phyloP scores from a whole-genome alignment of 2,888 invertebrate genomes.

The Ectemnius cavifrons region DNA sequence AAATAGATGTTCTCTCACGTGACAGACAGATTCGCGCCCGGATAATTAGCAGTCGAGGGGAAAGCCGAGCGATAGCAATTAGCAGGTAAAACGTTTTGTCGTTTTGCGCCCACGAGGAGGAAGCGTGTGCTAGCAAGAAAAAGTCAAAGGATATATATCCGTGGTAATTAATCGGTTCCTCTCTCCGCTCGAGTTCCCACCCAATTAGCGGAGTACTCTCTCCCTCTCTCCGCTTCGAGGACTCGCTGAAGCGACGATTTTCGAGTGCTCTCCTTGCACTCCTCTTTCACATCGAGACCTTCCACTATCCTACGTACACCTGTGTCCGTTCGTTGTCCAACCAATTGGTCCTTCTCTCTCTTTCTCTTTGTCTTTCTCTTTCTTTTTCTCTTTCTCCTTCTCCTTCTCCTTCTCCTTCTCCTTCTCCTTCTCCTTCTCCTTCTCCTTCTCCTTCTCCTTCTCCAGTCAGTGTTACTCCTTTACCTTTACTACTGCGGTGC shows the following conservation, averaged over 20 bases:
- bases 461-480: too few species aligned
- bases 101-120: constrained; percentile 18
- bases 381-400: too few species aligned
- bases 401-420: background rate
- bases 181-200: constrained; percentile 30
- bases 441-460: background rate
- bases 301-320: background rate
- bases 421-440: background rate
- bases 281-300: background rate
- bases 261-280: constrained; percentile 16
- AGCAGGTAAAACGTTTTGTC: constrained; percentile 46
- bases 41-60: constrained; percentile 43
- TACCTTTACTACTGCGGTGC: too few species aligned
- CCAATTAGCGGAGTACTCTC: constrained; percentile 42
- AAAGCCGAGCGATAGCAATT: constrained; percentile 49
- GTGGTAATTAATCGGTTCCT: constrained; percentile 43
- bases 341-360: too few species aligned
- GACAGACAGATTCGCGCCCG: constrained; percentile 25
- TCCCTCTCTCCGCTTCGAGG: constrained; percentile 6
- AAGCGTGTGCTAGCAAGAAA: constrained; percentile 27
- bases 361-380: too few species aligned
- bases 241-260: constrained; percentile 38
- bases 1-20: too few species aligned
- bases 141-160: constrained; percentile 45
- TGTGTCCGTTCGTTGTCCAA: background rate